Percentiles rank a stretch among this genome's conserved stretches.
These are phyloP conservation scores for Eupithecia abbreviata DNA, from an alignment of 2,888 invertebrate species.

Conservation along the genomic window DNA sequence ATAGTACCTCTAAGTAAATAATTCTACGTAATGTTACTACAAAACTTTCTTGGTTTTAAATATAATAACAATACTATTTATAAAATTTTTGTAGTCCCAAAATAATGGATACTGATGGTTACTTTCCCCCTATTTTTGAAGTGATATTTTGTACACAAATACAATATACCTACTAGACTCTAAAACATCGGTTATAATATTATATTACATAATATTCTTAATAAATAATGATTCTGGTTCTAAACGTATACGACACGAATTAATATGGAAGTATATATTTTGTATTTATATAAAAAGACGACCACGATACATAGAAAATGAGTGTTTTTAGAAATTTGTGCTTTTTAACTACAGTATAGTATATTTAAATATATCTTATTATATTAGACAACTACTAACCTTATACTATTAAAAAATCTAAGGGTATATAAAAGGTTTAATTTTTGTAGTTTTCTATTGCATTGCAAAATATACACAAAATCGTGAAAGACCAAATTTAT, in stretches of 20 bases:
- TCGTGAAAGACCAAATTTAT: neutral
- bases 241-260: slow-evolving; percentile 72
- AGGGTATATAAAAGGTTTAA: slow-evolving; percentile 73
- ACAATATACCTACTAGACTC: slow-evolving; percentile 69
- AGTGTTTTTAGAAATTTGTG: slow-evolving; percentile 73
- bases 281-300: slow-evolving; percentile 59
- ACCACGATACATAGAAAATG: slow-evolving; percentile 67
- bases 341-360: slow-evolving; percentile 56
- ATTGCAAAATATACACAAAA: slow-evolving; percentile 30
- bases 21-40: neutral
- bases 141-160: slow-evolving; percentile 66
- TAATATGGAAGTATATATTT: slow-evolving; percentile 58
- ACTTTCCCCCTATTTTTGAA: slow-evolving; percentile 59
- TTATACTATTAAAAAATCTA: slow-evolving; percentile 68
- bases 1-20: neutral
- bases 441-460: slow-evolving; percentile 40
- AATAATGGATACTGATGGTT: slow-evolving; percentile 19
- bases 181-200: slow-evolving; percentile 38
- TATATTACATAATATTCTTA: slow-evolving; percentile 52
- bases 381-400: slow-evolving; percentile 58
- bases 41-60: neutral
- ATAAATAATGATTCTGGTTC: slow-evolving; percentile 49
- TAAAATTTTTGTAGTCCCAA: neutral
- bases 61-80: neutral
- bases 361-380: slow-evolving; percentile 48